Conservation (phyloP, 2,113 vertebrate species). For the Chascanopsetta lugubris region DNA sequence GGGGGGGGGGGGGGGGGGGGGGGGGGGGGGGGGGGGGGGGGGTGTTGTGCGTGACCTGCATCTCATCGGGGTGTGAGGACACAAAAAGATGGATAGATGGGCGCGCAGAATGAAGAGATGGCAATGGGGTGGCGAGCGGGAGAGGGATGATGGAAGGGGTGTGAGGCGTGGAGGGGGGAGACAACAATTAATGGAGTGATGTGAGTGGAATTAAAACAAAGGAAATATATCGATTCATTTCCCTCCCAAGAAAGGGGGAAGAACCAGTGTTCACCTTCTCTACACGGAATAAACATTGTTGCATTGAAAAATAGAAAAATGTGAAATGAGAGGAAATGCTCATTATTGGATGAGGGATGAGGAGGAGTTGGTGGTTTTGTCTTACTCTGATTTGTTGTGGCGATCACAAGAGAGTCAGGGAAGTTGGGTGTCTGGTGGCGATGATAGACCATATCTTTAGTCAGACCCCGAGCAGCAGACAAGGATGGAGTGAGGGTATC, state of each 20-base stretch:
- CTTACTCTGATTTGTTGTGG: slow-evolving; percentile 50
- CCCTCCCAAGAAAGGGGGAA: slow-evolving; percentile 40
- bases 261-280: slow-evolving; percentile 50
- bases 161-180: slow-evolving; percentile 54
- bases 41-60: slow-evolving; percentile 79
- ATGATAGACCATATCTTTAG: slow-evolving; percentile 66
- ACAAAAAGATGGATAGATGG: slow-evolving; percentile 78
- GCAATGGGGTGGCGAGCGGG: slow-evolving; percentile 49
- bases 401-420: slow-evolving; percentile 41
- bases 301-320: slow-evolving; percentile 32
- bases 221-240: slow-evolving; percentile 71
- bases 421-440: slow-evolving; percentile 45
- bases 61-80: slow-evolving; percentile 69
- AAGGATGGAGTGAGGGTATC: slow-evolving; percentile 56
- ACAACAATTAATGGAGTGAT: slow-evolving; percentile 77
- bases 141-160: slow-evolving; percentile 66
- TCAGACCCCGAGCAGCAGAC: slow-evolving; percentile 47
- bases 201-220: slow-evolving; percentile 77
- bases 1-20: slow-evolving; percentile 59
- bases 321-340: slow-evolving; percentile 24
- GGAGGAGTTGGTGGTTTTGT: slow-evolving; percentile 43
- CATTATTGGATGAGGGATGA: slow-evolving; percentile 29
- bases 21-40: slow-evolving; percentile 57
- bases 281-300: slow-evolving; percentile 23
- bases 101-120: slow-evolving; percentile 70